A percentile compares a stretch with the other conserved stretches of the same genome.
Conservation (phyloP, 2,888 invertebrate species). For the Dyspetes luteomarginatus region DNA sequence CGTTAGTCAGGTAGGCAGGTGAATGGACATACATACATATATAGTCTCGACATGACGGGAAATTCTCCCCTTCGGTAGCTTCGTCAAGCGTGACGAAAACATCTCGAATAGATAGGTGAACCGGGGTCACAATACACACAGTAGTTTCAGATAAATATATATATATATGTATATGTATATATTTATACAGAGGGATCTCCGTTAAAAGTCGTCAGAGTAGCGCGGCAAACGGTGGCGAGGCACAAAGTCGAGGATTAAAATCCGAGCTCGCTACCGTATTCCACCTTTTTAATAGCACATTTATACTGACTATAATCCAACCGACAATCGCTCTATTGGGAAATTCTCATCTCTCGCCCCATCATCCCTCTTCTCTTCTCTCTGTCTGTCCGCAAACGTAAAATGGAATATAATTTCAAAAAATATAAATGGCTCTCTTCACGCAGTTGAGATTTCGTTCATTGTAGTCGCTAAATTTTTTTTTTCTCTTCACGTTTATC, state of each 20-base stretch:
- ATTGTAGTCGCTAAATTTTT: neutral
- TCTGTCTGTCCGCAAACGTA: constrained; percentile 22
- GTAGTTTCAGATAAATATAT: constrained; percentile 32
- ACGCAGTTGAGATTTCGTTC: constrained; percentile 10
- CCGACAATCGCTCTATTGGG: constrained; percentile 48
- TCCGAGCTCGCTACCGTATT: constrained; percentile 48
- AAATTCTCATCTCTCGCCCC: constrained; percentile 5
- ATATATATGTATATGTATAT: neutral
- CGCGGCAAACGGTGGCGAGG: constrained; percentile 28
- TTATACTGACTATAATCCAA: constrained; percentile 21
- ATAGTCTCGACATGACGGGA: constrained; percentile 23
- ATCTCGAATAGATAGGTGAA: constrained; percentile 54
- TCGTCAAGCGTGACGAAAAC: constrained; percentile 62
- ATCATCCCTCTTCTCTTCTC: constrained; percentile 1
- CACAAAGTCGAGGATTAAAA: constrained; percentile 61
- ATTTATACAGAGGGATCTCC: neutral
- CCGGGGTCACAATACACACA: constrained; percentile 45
- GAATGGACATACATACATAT: constrained; percentile 26
- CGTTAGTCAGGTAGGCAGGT: constrained; percentile 60
- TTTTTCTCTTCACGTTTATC: constrained; percentile 23
- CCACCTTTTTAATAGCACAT: constrained; percentile 38
- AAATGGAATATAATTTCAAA: constrained; percentile 25
- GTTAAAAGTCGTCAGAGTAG: constrained; percentile 44
- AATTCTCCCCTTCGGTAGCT: constrained; percentile 51
- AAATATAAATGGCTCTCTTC: constrained; percentile 23